Conservation (phyloP, 2,797 vertebrate genomes). For the Hydrophis major region DNA sequence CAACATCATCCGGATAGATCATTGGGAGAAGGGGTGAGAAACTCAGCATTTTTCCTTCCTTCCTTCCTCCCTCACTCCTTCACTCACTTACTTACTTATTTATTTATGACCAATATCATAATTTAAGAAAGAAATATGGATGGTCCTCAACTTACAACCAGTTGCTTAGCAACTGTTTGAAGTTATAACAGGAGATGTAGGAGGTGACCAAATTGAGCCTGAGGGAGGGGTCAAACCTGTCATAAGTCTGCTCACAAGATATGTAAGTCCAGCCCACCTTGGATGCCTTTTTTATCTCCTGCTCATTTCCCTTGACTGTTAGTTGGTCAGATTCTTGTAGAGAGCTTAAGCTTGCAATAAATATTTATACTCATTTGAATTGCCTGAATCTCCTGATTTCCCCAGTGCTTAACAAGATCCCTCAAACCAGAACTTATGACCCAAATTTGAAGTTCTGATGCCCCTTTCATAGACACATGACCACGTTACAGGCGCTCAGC, state of each 20-base stretch:
- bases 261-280: neutral
- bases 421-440: neutral
- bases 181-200: neutral
- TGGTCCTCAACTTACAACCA: neutral
- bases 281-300: neutral
- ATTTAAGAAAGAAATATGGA: neutral
- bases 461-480: rapidly evolving
- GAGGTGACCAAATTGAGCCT: neutral
- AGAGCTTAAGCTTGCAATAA: neutral
- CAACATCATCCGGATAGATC: neutral
- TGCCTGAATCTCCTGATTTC: neutral
- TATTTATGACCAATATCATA: neutral
- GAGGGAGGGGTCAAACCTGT: neutral
- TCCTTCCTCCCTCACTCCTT: neutral
- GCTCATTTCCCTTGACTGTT: neutral
- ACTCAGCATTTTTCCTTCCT: neutral
- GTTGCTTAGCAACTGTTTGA: neutral
- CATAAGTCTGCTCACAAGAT: neutral
- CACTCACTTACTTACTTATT: too few relatives aligned
- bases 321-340: neutral
- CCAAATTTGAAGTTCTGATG: neutral
- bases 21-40: neutral
- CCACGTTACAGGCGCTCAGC: neutral
- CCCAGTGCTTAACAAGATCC: neutral
- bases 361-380: neutral